Evolutionary conservation across 2,113 vertebrate genomes (phyloP).

Genomic region (Corythoichthys haematopterus): DNA sequence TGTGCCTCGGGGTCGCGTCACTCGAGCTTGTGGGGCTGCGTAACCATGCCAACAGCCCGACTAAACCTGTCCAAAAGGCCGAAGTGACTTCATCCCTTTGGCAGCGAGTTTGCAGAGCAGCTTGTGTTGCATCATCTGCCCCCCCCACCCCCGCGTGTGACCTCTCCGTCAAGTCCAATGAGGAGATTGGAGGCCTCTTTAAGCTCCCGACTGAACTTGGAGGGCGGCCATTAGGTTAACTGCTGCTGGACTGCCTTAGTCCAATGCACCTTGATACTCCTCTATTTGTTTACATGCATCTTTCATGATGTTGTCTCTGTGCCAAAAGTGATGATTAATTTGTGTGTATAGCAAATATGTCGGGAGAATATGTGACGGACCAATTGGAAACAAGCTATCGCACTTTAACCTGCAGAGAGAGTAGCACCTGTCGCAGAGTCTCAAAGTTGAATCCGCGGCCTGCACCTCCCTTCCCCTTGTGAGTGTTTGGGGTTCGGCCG

Average conservation of each 20-base stretch:
- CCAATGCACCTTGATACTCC: neutral
- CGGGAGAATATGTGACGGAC: neutral
- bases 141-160: neutral
- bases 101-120: neutral
- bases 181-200: neutral
- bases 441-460: slow-evolving; percentile 38
- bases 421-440: slow-evolving; percentile 17
- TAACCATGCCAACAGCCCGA: neutral
- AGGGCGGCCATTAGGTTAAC: neutral
- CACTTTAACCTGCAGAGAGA: neutral
- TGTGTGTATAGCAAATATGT: neutral
- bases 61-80: neutral
- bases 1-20: neutral
- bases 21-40: neutral
- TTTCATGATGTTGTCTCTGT: neutral
- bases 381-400: neutral
- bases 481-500: neutral
- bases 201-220: neutral
- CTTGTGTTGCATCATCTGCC: neutral
- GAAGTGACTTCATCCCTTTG: slow-evolving; percentile 4
- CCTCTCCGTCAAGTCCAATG: neutral
- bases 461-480: slow-evolving; percentile 36
- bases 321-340: neutral
- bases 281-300: neutral
- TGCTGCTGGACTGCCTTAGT: neutral